These are phyloP conservation scores for Crocuta crocuta DNA, from an alignment of 2,113 vertebrate species.

Conservation along the genomic window DNA sequence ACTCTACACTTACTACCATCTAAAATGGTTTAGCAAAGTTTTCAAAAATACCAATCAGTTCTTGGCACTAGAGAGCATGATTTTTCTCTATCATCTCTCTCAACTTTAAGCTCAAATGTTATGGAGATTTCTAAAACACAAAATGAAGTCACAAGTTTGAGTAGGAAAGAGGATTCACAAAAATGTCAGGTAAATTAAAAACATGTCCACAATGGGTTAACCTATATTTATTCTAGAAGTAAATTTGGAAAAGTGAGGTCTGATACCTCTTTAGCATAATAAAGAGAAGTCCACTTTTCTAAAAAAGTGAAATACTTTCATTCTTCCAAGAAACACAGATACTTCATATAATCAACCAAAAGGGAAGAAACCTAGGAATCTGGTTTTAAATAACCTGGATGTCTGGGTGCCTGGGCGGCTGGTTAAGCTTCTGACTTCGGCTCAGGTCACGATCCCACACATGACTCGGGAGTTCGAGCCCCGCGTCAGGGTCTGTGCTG, in stretches of 20 bases:
- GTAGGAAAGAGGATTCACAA: background rate
- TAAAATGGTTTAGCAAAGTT: background rate
- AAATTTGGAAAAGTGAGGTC: constrained; percentile 13
- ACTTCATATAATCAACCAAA: background rate
- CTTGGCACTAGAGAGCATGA: background rate
- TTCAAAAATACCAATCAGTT: background rate
- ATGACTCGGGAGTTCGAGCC: no score
- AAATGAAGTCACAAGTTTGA: background rate
- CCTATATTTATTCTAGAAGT: background rate
- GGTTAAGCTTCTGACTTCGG: no score
- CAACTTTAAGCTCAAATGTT: constrained; percentile 9
- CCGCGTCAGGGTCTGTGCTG: no score
- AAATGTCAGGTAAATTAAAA: constrained; percentile 21
- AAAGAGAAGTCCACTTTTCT: background rate
- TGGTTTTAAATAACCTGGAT: background rate
- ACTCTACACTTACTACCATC: background rate
- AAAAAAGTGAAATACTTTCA: background rate
- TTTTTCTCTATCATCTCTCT: constrained; percentile 2
- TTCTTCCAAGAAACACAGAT: background rate
- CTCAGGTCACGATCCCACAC: no score
- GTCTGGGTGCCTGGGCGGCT: no score
- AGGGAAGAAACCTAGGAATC: background rate
- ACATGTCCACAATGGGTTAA: background rate
- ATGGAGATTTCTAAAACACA: constrained; percentile 30
- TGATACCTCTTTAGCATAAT: background rate